These are phyloP conservation scores for Acomys russatus DNA, from an alignment of 2,797 vertebrate species.

Conservation along the genomic window DNA sequence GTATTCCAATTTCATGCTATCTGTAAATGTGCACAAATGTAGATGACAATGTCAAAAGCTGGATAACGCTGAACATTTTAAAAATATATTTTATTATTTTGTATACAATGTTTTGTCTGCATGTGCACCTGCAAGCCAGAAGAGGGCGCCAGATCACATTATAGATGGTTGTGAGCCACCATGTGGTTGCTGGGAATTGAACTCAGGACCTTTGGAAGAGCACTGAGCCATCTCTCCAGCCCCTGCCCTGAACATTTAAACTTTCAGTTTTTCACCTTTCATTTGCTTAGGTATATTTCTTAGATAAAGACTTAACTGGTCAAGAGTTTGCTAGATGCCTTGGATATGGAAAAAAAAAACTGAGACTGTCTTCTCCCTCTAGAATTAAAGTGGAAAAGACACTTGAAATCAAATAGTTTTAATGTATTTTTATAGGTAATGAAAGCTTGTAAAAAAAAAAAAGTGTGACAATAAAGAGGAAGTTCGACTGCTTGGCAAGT, in stretches of 20 bases:
- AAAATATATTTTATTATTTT: background rate
- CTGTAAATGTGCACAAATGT: background rate
- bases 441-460: background rate
- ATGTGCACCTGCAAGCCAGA: no score
- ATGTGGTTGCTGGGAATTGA: no score
- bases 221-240: no score
- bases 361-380: background rate
- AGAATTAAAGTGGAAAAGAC: constrained; percentile 44
- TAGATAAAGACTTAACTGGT: background rate
- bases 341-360: background rate
- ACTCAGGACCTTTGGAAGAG: no score
- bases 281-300: constrained; percentile 1
- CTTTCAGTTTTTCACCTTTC: background rate
- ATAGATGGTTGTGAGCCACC: no score
- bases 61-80: background rate
- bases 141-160: no score
- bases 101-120: no score
- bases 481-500: background rate
- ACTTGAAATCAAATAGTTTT: constrained; percentile 17
- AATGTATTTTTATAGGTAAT: constrained; percentile 21
- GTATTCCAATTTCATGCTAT: background rate
- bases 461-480: constrained; percentile 22
- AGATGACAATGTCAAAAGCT: background rate
- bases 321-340: background rate
- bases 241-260: background rate